Evolutionary conservation across 2,888 invertebrate genomes (phyloP).

Genomic region (Prionchulus punctatus): DNA sequence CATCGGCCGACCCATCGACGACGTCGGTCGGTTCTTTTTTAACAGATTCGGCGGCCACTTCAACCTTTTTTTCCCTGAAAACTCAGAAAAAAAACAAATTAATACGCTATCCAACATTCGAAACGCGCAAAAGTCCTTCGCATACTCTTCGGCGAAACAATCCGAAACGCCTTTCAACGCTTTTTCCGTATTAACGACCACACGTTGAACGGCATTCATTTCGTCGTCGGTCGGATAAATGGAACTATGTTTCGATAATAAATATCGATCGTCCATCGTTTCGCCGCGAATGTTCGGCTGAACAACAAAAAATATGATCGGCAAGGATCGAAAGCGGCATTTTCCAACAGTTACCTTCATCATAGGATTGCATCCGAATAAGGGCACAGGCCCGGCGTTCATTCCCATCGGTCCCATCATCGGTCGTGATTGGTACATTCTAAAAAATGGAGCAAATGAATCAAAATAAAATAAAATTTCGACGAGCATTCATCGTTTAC

Average conservation of each 20-base stretch:
- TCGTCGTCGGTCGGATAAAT: constrained; percentile 85
- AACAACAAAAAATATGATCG: too few species aligned
- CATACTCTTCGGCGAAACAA: constrained; percentile 50
- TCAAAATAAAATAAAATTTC: too few species aligned
- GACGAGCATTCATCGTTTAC: too few species aligned
- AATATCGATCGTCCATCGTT: constrained; percentile 71
- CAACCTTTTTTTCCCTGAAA: background rate
- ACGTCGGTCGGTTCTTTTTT: background rate
- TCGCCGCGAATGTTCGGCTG: too few species aligned
- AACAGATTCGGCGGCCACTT: background rate
- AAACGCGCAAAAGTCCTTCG: background rate
- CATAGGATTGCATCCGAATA: background rate
- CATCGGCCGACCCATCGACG: background rate
- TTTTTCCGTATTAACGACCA: constrained; percentile 78
- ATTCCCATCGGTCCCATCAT: background rate
- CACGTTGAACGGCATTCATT: constrained; percentile 56
- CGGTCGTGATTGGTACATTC: background rate
- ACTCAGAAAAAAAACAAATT: background rate
- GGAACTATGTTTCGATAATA: constrained; percentile 73
- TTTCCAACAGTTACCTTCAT: too few species aligned
- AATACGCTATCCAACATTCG: background rate
- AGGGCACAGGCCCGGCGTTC: background rate
- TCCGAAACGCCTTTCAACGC: constrained; percentile 87
- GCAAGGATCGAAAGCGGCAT: too few species aligned
- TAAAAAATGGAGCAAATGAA: background rate